Conservation (phyloP, 92 coral and sea anemone genomes). For the Meandrina meandrites region DNA sequence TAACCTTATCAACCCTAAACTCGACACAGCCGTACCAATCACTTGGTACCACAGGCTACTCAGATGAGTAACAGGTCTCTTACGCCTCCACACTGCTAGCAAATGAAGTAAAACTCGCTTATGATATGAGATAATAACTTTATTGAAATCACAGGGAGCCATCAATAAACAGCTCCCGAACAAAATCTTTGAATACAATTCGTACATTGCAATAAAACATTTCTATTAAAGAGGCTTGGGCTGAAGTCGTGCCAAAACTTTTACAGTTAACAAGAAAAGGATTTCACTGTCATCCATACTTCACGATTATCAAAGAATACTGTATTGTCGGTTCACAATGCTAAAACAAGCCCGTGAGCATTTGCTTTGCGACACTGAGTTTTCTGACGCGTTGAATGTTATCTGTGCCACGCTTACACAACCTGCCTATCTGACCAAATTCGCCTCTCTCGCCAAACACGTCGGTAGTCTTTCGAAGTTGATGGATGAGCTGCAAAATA, state of each 20-base stretch:
- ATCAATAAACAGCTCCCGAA: background rate
- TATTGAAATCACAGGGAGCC: background rate
- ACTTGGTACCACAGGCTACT: too few species aligned
- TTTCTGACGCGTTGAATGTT: slow-evolving; percentile 78
- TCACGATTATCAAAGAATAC: background rate
- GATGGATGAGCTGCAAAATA: slow-evolving; percentile 67
- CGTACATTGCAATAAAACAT: background rate
- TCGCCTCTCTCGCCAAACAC: background rate
- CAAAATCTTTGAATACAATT: background rate
- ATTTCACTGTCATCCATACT: background rate
- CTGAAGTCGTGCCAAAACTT: background rate
- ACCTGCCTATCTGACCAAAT: slow-evolving; percentile 70
- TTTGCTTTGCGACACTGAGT: slow-evolving; percentile 75
- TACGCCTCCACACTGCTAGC: background rate
- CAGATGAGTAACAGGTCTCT: background rate
- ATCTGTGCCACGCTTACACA: slow-evolving; percentile 82
- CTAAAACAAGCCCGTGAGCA: slow-evolving; percentile 75
- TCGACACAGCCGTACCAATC: too few species aligned
- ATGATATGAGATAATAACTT: background rate
- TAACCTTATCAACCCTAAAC: too few species aligned
- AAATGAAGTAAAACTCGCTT: background rate
- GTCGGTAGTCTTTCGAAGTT: slow-evolving; percentile 50
- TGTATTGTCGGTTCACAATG: background rate
- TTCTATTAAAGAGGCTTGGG: background rate
- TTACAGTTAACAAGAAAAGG: background rate